Evolutionary conservation across 2,797 vertebrate genomes (phyloP), one percentile per base, ranked within the genome.

Genomic region (Odontamblyopus rebecca): DNA sequence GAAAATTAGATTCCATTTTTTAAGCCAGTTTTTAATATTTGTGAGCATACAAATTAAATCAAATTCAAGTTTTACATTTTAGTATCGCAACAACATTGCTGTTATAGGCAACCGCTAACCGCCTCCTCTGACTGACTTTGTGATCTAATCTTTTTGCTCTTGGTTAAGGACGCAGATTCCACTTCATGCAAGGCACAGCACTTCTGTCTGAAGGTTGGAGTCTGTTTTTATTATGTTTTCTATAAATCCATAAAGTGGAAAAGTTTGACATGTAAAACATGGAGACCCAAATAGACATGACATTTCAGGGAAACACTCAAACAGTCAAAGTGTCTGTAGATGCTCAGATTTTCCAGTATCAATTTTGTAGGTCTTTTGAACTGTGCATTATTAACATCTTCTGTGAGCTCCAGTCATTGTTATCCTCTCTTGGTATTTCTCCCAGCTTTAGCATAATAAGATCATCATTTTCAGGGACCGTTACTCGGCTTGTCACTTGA

Each of bases 241-340:
- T 72, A 30, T 79, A 74, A 79, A 75, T 66, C 51, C 64, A 18
- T 64, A 68, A 54, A 3, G 29, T 71, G 72, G 68, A 79, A 65
- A 74, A 61, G 59, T 67, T 54, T n/a, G n/a, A 62, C 71, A 8
- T 53, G 44, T 38, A 48, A 64, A 50, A 69, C 57, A 41, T 57
- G n/a, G 30, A 38, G 11, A 27, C 32, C 5, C 59, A 71, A 75
- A 84, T 70, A 67, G 70, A 75, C 9, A 8, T 75, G 78, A 76
- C 70, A 74, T 54, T 13, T 67, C 44, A 44, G 61, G 61, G 69
- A 38, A 76, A 64, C 0, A n/a, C 73, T 18, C 69, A 67, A 79
- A 71, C 68, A 81, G 67, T 78, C 74, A 61, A 72, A 68, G 61
- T 79, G 78, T 75, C 75, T 73, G 72, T 67, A 59, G 18, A 72